Evolutionary conservation across 2,888 invertebrate species (phyloP), one percentile per base, ranked within the genome.

Genomic region (Stegophylla sp.): DNA sequence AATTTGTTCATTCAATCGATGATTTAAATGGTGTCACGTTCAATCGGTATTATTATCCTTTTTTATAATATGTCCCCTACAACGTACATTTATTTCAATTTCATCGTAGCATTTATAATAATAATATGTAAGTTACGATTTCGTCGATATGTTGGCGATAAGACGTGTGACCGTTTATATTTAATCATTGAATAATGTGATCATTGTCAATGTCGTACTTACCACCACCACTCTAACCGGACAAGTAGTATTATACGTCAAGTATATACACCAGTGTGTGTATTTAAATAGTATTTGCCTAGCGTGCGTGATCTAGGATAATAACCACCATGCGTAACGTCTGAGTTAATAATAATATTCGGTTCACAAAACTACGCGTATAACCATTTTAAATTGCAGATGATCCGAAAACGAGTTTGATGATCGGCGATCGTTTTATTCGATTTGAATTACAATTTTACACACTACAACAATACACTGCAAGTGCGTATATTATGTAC

Each of bases 311-410:
- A 17, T 61, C 61, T 28, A 61, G 17, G 61, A 61, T 28, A 28
- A 28, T 61, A 61, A 61, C 5, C 7, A 12, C 10, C 12, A 61
- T 34, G 17, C 28, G n/a, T 53, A 51, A 69, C 51, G 9, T 69
- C n/a, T 12, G n/a, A 12, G 69, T 69, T 51, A n/a, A 51, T n/a
- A n/a, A n/a, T n/a, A n/a, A n/a, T 69, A 34, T 20, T 34, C 69
- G 15, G 51, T 28, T 51, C 51, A 51, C 20, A 23, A 23, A 56
- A 56, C 56, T 20, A 1, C 20, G 20, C 20, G 7, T 7, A 13
- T 28, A 69, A 51, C 28, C 20, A 20, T 51, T 69, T 69, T 69
- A 69, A 69, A 69, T 69, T 69, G 69, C 51, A 69, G 51, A 69
- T 69, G 51, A 51, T 51, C 48, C 20, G 51, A 51, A 53, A 69